These are phyloP conservation scores for Platycnemis pennipes DNA, from an alignment of 2,888 invertebrate genomes.

Conservation along the genomic window DNA sequence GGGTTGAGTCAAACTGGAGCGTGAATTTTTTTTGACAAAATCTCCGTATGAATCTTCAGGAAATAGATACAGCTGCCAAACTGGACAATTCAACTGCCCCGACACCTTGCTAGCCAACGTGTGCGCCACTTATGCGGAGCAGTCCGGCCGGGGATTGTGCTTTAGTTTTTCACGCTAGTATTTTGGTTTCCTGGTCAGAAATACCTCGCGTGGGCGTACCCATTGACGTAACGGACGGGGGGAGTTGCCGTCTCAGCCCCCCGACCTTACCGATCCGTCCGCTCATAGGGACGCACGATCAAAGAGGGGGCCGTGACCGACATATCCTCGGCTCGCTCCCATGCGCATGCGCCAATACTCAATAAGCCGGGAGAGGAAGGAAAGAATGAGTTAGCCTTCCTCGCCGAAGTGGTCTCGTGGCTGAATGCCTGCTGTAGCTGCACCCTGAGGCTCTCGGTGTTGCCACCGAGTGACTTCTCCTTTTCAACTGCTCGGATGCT, in stretches of 20 bases:
- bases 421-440: neutral
- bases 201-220: conserved; percentile 32
- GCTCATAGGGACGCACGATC: neutral
- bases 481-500: neutral
- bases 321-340: neutral
- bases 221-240: conserved; percentile 39
- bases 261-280: conserved; percentile 16
- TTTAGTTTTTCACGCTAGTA: neutral
- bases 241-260: neutral
- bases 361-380: neutral
- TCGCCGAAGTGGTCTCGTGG: neutral
- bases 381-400: neutral
- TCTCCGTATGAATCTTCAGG: too few relatives aligned
- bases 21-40: too few relatives aligned
- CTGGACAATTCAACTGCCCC: too few relatives aligned
- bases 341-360: conserved; percentile 23
- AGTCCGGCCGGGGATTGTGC: neutral
- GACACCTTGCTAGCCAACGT: neutral
- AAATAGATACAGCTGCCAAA: too few relatives aligned
- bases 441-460: neutral
- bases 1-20: too few relatives aligned
- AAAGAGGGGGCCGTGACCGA: conserved; percentile 14
- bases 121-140: neutral
- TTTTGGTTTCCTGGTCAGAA: conserved; percentile 41
- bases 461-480: neutral